Evolutionary conservation across 2,113 vertebrate species (phyloP).

Genomic region (Varanus salvator): DNA sequence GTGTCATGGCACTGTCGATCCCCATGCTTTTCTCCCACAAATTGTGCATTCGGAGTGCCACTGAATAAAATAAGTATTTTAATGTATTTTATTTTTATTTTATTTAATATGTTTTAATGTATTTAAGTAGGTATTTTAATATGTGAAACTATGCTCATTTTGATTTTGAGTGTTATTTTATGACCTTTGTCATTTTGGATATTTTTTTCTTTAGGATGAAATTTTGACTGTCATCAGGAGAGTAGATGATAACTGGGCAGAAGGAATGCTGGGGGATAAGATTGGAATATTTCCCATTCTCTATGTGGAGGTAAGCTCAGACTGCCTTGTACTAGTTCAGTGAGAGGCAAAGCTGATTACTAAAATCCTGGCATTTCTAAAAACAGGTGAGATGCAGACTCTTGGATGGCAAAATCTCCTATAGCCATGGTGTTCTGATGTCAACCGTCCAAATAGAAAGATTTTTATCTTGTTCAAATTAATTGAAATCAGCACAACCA

Average conservation of each 20-base stretch:
- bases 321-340: background rate
- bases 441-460: background rate
- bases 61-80: background rate
- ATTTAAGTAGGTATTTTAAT: background rate
- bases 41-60: constrained; percentile 35
- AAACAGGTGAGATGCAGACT: constrained; percentile 6
- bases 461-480: background rate
- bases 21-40: constrained; percentile 45
- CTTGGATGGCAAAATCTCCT: constrained; percentile 4
- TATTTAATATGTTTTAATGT: no score
- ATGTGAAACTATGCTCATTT: background rate
- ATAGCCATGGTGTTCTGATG: background rate
- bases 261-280: constrained; percentile 99
- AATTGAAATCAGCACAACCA: constrained; percentile 8
- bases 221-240: constrained; percentile 96
- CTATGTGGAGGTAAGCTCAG: constrained; percentile 92
- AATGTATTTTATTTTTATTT: no score
- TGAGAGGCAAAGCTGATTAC: background rate
- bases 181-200: constrained; percentile 33
- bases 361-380: constrained; percentile 12
- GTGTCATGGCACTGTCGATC: constrained; percentile 39
- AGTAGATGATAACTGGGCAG: constrained; percentile 99
- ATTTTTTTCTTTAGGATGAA: constrained; percentile 85
- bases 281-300: constrained; percentile 98
- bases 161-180: constrained; percentile 18